Conservation (phyloP, 2,113 vertebrate genomes). For the Athene cunicularia region DNA sequence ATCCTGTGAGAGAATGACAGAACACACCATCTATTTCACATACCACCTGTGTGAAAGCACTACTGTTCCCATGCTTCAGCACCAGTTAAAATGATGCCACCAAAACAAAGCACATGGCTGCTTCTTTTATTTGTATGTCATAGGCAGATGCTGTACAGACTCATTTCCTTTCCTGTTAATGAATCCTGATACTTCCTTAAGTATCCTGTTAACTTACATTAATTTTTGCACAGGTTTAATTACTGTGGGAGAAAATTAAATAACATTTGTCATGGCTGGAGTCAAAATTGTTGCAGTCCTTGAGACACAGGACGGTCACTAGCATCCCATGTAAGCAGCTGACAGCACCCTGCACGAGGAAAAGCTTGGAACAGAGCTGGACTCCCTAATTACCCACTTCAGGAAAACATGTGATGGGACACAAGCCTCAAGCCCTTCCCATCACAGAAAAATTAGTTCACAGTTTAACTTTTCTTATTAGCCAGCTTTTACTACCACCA, state of each 20-base stretch:
- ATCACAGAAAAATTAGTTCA: not conserved
- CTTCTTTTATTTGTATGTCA: not conserved
- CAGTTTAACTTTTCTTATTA: conserved; percentile 10
- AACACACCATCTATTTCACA: not conserved
- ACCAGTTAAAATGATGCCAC: not conserved
- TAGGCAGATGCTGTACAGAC: not conserved
- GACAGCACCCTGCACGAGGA: not conserved
- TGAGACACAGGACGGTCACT: not conserved
- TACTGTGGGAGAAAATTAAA: conserved; percentile 8
- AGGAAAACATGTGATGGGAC: not conserved
- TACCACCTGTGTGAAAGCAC: not conserved
- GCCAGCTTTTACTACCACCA: not conserved
- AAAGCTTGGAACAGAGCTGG: not conserved
- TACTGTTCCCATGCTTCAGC: not conserved
- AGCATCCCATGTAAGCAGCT: not conserved
- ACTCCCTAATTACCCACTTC: not conserved
- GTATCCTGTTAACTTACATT: not conserved
- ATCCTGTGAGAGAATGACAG: not conserved
- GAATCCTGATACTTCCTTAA: not conserved
- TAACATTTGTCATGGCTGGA: not conserved
- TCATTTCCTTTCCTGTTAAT: not conserved
- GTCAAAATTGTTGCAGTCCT: conserved; percentile 35
- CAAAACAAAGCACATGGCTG: not conserved
- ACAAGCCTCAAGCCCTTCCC: not conserved
- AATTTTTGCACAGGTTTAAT: conserved; percentile 11